Evolutionary conservation across 2,888 invertebrate genomes (phyloP).

Genomic region (Acronicta leporina): DNA sequence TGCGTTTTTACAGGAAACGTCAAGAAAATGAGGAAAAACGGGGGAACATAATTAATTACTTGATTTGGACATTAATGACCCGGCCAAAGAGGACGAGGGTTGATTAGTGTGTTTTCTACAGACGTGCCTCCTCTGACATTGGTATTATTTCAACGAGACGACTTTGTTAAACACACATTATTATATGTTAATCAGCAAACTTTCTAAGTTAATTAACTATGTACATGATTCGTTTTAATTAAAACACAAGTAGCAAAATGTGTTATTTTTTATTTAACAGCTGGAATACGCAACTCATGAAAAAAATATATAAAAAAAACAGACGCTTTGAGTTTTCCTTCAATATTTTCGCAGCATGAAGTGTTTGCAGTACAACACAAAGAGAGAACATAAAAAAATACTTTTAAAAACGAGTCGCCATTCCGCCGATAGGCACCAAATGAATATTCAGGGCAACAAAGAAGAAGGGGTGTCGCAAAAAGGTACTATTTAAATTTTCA

Average conservation of each 20-base stretch:
- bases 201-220: background rate
- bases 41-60: conserved; percentile 86
- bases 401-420: conserved; percentile 81
- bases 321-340: conserved; percentile 64
- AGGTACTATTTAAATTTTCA: conserved; percentile 76
- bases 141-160: conserved; percentile 49
- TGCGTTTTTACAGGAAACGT: conserved; percentile 82
- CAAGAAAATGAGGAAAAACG: conserved; percentile 83
- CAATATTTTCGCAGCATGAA: conserved; percentile 75
- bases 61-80: conserved; percentile 88
- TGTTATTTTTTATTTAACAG: conserved; percentile 24
- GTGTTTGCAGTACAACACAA: conserved; percentile 73
- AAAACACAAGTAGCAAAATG: conserved; percentile 6
- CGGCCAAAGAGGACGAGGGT: conserved; percentile 82
- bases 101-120: conserved; percentile 80
- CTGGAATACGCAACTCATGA: conserved; percentile 44
- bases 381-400: conserved; percentile 76
- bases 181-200: conserved; percentile 5
- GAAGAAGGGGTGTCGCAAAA: conserved; percentile 82
- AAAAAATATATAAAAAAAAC: conserved; percentile 57
- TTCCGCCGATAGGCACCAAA: conserved; percentile 84
- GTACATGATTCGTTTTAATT: background rate
- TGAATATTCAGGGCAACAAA: conserved; percentile 86
- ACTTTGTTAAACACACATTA: conserved; percentile 4
- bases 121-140: conserved; percentile 67